phyloP scores from a whole-genome alignment of 2,888 invertebrate genomes.

The Zootermopsis nevadensis region DNA sequence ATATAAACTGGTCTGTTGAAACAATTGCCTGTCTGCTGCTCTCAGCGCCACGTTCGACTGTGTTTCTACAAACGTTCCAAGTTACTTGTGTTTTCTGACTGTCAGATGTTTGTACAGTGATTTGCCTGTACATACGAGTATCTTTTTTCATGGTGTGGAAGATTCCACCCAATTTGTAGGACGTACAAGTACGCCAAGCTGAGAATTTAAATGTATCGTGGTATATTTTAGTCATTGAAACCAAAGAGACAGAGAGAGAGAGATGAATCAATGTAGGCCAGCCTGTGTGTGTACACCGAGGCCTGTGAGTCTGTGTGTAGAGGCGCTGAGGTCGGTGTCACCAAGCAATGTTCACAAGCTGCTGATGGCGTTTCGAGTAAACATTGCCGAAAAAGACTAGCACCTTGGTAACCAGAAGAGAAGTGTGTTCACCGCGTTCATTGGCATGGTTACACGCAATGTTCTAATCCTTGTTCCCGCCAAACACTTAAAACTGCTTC shows the following conservation, averaged over 20 bases:
- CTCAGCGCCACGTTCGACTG: background rate
- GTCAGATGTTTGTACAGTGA: background rate
- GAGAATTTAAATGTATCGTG: background rate
- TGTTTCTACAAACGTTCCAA: background rate
- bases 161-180: background rate
- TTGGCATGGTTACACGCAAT: too few relatives aligned
- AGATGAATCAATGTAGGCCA: background rate
- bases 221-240: background rate
- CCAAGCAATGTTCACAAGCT: background rate
- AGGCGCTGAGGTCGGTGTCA: background rate
- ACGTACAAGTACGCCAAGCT: background rate
- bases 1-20: too few relatives aligned
- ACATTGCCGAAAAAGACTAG: too few relatives aligned
- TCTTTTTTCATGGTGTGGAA: too few relatives aligned
- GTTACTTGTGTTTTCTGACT: background rate
- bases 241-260: background rate
- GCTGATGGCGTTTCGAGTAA: too few relatives aligned
- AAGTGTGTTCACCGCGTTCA: too few relatives aligned
- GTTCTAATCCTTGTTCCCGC: too few relatives aligned
- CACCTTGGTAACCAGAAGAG: too few relatives aligned
- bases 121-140: too few relatives aligned
- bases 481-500: too few relatives aligned
- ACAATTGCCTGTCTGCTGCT: too few relatives aligned
- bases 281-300: background rate
- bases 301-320: background rate